phyloP scores from a whole-genome alignment of 2,888 invertebrate species.

The Mantis religiosa region DNA sequence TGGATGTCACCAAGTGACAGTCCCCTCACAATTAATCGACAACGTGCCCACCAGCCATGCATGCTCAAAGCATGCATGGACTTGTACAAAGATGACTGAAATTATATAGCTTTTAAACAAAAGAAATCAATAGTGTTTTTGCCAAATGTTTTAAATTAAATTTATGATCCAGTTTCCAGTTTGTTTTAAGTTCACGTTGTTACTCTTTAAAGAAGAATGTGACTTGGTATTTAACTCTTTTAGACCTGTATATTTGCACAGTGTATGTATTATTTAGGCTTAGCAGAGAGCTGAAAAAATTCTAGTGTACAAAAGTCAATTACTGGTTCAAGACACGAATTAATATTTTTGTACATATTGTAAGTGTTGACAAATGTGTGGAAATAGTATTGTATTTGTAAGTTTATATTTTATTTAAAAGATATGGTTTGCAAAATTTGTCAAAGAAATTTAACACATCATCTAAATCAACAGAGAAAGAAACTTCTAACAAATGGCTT shows the following conservation, averaged over 20 bases:
- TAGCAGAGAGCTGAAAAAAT: slow-evolving; percentile 23
- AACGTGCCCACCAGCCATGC: slow-evolving; percentile 18
- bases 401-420: slow-evolving; percentile 30
- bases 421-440: slow-evolving; percentile 27
- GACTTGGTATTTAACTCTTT: slow-evolving; percentile 32
- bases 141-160: slow-evolving; percentile 29
- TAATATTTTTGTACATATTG: slow-evolving; percentile 56
- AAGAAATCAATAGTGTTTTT: slow-evolving; percentile 25
- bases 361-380: slow-evolving; percentile 36
- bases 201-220: slow-evolving; percentile 28
- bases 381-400: slow-evolving; percentile 25
- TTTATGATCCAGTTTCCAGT: slow-evolving; percentile 24
- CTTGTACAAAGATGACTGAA: slow-evolving; percentile 40
- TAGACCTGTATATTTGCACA: slow-evolving; percentile 37
- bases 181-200: slow-evolving; percentile 24
- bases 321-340: slow-evolving; percentile 48
- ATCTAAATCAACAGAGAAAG: slow-evolving; percentile 5
- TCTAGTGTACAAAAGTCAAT: slow-evolving; percentile 53
- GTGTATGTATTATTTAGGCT: slow-evolving; percentile 28
- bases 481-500: slow-evolving; percentile 23
- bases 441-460: slow-evolving; percentile 3
- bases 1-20: slow-evolving; percentile 26
- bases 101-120: slow-evolving; percentile 27
- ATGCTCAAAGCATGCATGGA: slow-evolving; percentile 29
- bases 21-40: slow-evolving; percentile 10